These are phyloP conservation scores for Tolmerus cingulatus DNA, from an alignment of 2,888 invertebrate species.

Conservation along the genomic window DNA sequence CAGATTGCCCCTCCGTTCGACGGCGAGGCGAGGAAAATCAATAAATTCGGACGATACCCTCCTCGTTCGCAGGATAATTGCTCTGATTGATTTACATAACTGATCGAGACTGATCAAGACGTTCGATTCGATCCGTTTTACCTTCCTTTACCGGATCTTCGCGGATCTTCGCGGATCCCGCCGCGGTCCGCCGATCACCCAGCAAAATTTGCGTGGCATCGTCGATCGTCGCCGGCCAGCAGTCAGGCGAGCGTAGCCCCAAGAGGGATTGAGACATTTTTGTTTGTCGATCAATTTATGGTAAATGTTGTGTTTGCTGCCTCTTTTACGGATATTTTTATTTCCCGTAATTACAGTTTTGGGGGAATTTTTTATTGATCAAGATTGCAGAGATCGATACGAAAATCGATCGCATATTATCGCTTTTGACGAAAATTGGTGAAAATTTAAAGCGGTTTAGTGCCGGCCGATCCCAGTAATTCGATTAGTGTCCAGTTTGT, in stretches of 20 bases:
- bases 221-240: background rate
- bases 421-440: constrained; percentile 28
- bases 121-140: constrained; percentile 57
- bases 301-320: constrained; percentile 29
- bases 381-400: constrained; percentile 21
- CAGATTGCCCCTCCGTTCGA: background rate
- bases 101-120: constrained; percentile 63
- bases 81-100: constrained; percentile 65
- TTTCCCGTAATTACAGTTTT: constrained; percentile 37
- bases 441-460: constrained; percentile 22
- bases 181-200: background rate
- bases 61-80: constrained; percentile 60
- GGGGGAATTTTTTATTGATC: constrained; percentile 22
- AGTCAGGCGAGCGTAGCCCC: background rate
- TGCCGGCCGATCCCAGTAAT: constrained; percentile 6
- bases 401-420: constrained; percentile 39
- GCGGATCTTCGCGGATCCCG: background rate
- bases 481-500: constrained; percentile 21
- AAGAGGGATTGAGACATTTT: constrained; percentile 33
- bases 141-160: background rate
- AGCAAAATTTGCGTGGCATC: background rate
- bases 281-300: constrained; percentile 40
- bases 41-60: constrained; percentile 52
- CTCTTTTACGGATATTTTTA: constrained; percentile 37
- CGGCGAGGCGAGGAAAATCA: constrained; percentile 19